Evolutionary conservation across 2,797 vertebrate species (phyloP), one percentile per base, ranked within the genome.

Genomic region (Enteromius afrohamiltoni): DNA sequence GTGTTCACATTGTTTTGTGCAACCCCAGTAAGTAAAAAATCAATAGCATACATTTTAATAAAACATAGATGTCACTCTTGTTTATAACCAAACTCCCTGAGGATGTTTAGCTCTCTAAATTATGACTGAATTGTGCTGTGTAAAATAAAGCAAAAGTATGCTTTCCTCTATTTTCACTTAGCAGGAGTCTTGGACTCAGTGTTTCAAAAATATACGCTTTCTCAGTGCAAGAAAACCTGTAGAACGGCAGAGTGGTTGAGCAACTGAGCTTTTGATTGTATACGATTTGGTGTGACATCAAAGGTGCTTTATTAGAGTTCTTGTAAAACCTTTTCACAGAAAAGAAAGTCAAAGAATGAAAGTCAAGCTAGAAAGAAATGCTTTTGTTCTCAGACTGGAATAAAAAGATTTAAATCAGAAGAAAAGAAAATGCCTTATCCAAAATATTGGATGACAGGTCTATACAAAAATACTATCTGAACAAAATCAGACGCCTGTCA

Each of bases 221-320:
- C 47, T 65, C 42, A 51, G 19, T 64, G 45, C 6, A 29, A 23
- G 58, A 13, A 62, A 69, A 80, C 58, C 10, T 69, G 40, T 49
- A 9, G 49, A 82, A 16, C 13, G 8, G 16, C 37, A 85, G 51
- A 65, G 29, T 79, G 37, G 23, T 70, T 80, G 68, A 83, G 68
- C 53, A 64, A 21, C 55, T 16, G 49, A 73, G 83, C 83, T 83
- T 89, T 85, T 80, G 77, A 79, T 85, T 87, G 86, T 80, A 90
- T 90, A 88, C 87, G 86, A 88, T 47, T 74, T 73, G 71, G 29
- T 84, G 58, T 19, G 64, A 82, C 64, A 82, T 87, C 79, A 84
- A 88, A 88, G 75, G 49, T 62, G 70, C 74, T 75, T 62, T 71
- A 80, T 78, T 81, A 70, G 77, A 68, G 79, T 67, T 70, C 80